Conservation (phyloP, 2,888 invertebrate genomes). For the Galeruca laticollis region DNA sequence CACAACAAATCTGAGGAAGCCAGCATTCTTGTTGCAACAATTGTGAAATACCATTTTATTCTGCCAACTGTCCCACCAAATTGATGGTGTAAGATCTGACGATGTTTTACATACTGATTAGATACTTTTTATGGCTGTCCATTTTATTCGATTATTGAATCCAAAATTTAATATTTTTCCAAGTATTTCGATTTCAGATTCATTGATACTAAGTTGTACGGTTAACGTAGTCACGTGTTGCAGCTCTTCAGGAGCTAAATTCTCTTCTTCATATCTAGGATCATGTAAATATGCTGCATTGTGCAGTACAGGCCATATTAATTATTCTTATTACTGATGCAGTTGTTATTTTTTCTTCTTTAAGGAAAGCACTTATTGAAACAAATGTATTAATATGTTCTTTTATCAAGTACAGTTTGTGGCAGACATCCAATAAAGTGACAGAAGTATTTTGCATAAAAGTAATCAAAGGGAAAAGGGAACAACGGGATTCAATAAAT, state of each 20-base stretch:
- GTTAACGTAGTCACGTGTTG: conserved; percentile 31
- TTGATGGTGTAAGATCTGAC: conserved; percentile 8
- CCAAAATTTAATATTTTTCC: conserved; percentile 27
- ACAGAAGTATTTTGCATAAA: too few relatives aligned
- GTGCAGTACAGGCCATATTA: conserved; percentile 21
- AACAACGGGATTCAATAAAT: too few relatives aligned
- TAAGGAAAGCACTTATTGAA: background rate
- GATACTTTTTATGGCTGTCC: conserved; percentile 34
- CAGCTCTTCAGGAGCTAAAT: conserved; percentile 33
- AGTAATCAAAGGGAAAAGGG: too few relatives aligned
- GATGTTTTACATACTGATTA: conserved; percentile 36
- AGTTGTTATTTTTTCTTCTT: background rate
- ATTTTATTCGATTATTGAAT: conserved; percentile 35
- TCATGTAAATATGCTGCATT: conserved; percentile 29
- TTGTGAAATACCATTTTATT: too few relatives aligned
- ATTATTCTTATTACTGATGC: conserved; percentile 12
- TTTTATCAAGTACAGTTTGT: background rate
- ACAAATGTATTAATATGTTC: background rate
- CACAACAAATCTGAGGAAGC: too few relatives aligned
- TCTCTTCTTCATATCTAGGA: conserved; percentile 37
- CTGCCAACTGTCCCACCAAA: too few relatives aligned
- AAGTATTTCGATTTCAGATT: conserved; percentile 23
- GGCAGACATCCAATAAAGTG: background rate
- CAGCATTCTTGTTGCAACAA: too few relatives aligned
- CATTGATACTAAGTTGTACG: conserved; percentile 14